Evolutionary conservation across 2,797 vertebrate species (phyloP), one percentile per base, ranked within the genome.

Genomic region (Typhlichthys subterraneus): DNA sequence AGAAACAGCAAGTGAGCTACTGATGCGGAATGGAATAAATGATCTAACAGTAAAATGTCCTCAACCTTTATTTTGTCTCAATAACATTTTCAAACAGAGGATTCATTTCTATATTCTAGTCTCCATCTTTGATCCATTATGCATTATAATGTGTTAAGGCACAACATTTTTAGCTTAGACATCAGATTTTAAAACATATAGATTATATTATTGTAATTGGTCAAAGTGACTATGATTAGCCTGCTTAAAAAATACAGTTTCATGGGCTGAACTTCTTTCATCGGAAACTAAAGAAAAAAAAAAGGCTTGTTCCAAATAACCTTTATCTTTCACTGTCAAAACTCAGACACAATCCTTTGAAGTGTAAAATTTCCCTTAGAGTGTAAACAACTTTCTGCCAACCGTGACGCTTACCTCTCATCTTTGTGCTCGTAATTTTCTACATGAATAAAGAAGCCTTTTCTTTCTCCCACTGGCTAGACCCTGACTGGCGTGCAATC

Each of bases 241-340:
- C 52, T 69, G 56, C 57, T 0, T 13, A n/a, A 48, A 64, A 67
- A 33, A 70, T 45, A 64, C 52, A 81, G 76, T 60, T 64, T 57
- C 63, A 53, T 48, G 61, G 38, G 49, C 50, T 63, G 72, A 73
- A 57, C 48, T 47, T 11, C 67, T 67, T 72, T 70, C 62, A 80
- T 69, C 76, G 69, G 61, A 74, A 77, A 73, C 56, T 72, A 13
- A 31, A 64, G 53, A 67, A 73, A 81, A 70, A 56, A 54, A 33
- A 64, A 67, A 58, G 29, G 42, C 38, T 48, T 53, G 84, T 88
- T 90, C 86, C 77, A 82, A 87, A 88, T 83, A 85, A 78, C 73
- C 85, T 89, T 90, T 89, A 89, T 91, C 88, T 87, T 88, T 87
- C 81, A 85, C 80, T 87, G 87, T 87, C 87, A 90, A 86, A 77